Conservation (phyloP, 2,888 invertebrate species). For the Drosophila dives region DNA sequence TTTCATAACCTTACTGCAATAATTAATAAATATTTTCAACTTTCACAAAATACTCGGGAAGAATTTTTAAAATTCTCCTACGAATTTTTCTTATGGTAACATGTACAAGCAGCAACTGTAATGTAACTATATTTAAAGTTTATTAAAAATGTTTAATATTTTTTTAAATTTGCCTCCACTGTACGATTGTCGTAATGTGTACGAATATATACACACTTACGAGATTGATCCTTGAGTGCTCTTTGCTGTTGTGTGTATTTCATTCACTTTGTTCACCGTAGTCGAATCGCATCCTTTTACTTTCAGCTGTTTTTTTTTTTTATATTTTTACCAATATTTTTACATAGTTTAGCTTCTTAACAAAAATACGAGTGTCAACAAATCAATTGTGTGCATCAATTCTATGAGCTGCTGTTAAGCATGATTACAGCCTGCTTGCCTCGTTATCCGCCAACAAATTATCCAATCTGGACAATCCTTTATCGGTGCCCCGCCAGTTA, state of each 20-base stretch:
- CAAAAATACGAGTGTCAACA: constrained; percentile 48
- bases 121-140: background rate
- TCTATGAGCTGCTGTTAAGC: constrained; percentile 11
- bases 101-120: background rate
- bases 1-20: background rate
- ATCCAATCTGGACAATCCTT: constrained; percentile 11
- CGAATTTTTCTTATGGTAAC: background rate
- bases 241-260: constrained; percentile 52
- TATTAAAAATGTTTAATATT: background rate
- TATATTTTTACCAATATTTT: constrained; percentile 14
- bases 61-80: background rate
- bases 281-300: background rate
- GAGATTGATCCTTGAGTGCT: constrained; percentile 40
- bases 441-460: background rate
- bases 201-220: background rate
- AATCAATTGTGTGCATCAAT: constrained; percentile 52
- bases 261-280: constrained; percentile 2
- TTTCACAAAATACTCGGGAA: background rate
- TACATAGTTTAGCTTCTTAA: constrained; percentile 27
- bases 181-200: background rate
- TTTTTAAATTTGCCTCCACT: background rate
- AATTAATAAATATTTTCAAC: background rate
- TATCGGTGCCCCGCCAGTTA: constrained; percentile 22
- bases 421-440: constrained; percentile 1
- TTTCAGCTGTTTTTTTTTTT: background rate